These are phyloP conservation scores for Conopomorpha cramerella DNA, from an alignment of 1,140 invertebrate genomes.

Conservation along the genomic window DNA sequence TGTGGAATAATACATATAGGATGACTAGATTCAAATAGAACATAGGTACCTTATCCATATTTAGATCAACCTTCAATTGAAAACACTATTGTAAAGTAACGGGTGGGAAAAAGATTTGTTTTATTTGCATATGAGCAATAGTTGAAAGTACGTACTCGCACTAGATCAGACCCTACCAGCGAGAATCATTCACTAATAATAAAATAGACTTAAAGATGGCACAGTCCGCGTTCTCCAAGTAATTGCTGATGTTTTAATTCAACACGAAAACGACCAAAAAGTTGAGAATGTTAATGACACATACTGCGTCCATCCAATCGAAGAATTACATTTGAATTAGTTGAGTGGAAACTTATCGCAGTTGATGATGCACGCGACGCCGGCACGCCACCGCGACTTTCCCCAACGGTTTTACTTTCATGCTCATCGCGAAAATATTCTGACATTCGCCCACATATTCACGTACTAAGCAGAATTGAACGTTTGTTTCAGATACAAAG, in stretches of 20 bases:
- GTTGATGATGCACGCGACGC: constrained; percentile 21
- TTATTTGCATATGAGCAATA: not conserved
- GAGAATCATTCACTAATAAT: not conserved
- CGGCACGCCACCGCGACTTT: constrained; percentile 30
- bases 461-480: not conserved
- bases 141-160: no score
- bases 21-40: no score
- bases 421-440: constrained; percentile 27
- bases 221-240: no score
- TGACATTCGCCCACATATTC: constrained; percentile 3
- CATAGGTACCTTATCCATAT: no score
- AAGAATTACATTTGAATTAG: constrained; percentile 17
- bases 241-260: no score
- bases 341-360: constrained; percentile 28
- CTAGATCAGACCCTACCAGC: no score
- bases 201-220: not conserved
- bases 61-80: no score
- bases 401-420: constrained; percentile 51
- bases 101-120: not conserved
- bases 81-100: no score
- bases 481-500: constrained; percentile 19
- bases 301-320: not conserved
- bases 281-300: not conserved
- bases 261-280: not conserved
- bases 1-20: no score